Evolutionary conservation across 2,797 vertebrate genomes (phyloP), one percentile per base, ranked within the genome.

Genomic region (Rhinatrema bivittatum): DNA sequence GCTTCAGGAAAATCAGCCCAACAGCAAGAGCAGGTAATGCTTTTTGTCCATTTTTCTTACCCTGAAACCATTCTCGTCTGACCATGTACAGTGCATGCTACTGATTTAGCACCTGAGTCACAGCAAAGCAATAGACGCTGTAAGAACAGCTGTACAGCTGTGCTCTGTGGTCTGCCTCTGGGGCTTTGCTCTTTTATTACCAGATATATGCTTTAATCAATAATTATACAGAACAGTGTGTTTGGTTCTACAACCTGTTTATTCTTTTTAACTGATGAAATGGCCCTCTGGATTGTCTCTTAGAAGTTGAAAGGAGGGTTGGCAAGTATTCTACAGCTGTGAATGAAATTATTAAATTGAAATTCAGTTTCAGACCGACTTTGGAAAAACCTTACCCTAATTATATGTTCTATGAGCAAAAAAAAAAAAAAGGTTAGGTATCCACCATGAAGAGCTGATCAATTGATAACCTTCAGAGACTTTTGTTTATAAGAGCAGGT

Each of bases 21-120:
- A 44, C 89, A 90, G 61, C 87, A 82, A 47, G 91, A 95, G 7
- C 88, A 91, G 93, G 93, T 96, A 89, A 76, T 25, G 54, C 33
- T 20, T 67, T 52, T 56, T 65, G n/a, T n/a, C 46, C 11, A 59
- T 61, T 61, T 37, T 40, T 32, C 21, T 21, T 40, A 31, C 16
- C 10, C 39, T 40, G 14, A 16, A 23, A 42, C 32, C 20, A 26
- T 37, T 28, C 37, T 28, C 23, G 9, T 22, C 21, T 30, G 32
- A 25, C 26, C n/a, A 33, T 33, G n/a, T 25, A 23, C 19, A 25
- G 4, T 32, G 27, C 48, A 21, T 5, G 2, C 26, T 51, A 32
- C 60, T 59, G 41, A 56, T 55, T 34, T 49, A 44, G 13, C 43
- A 56, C 56, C 53, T 24, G 63, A 70, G 54, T 56, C 46, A 29